Conservation (phyloP, 2,888 invertebrate species). For the Chalcosyrphus nemorum region DNA sequence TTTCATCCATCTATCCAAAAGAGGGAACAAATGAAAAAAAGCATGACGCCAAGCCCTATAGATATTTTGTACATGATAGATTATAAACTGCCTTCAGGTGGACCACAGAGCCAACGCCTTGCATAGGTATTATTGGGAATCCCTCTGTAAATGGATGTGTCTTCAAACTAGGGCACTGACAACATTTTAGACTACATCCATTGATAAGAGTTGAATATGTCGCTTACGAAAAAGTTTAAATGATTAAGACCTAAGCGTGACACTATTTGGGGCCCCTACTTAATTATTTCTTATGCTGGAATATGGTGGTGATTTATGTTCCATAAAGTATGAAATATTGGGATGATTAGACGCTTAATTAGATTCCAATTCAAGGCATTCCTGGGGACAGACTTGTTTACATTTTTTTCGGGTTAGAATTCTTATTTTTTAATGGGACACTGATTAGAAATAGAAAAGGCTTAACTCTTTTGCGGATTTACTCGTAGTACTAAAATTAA, state of each 20-base stretch:
- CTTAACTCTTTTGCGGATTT: neutral
- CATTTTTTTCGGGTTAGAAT: constrained; percentile 1
- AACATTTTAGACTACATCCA: too few relatives aligned
- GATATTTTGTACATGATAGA: neutral
- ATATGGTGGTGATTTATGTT: constrained; percentile 18
- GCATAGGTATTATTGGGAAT: too few relatives aligned
- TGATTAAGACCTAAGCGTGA: neutral
- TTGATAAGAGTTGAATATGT: constrained; percentile 6
- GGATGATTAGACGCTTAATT: constrained; percentile 35
- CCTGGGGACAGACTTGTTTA: neutral
- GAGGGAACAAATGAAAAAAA: constrained; percentile 5
- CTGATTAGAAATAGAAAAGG: too few relatives aligned
- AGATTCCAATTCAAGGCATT: constrained; percentile 10
- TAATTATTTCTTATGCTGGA: neutral
- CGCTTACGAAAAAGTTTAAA: too few relatives aligned
- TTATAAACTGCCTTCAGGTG: constrained; percentile 41
- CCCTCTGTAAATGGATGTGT: neutral
- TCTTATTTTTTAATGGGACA: neutral
- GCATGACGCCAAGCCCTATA: neutral
- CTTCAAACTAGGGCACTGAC: constrained; percentile 25
- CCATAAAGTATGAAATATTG: neutral
- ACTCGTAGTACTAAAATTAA: neutral
- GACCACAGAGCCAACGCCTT: neutral
- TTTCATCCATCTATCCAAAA: constrained; percentile 10
- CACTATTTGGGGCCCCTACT: neutral